These are phyloP conservation scores for Apolygus lucorum DNA, from an alignment of 1,140 invertebrate genomes.

Conservation along the genomic window DNA sequence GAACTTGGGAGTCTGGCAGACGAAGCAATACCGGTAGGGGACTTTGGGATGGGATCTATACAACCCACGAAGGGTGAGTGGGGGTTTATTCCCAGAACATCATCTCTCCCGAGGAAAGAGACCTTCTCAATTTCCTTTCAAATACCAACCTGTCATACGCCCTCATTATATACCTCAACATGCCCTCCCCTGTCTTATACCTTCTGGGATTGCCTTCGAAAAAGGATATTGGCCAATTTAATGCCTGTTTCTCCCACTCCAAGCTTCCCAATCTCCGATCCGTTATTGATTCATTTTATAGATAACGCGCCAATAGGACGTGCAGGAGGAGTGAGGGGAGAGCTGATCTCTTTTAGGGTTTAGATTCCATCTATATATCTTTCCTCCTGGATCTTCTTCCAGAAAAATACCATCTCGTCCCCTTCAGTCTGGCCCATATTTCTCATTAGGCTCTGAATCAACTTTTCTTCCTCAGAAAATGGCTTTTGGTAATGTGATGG, in stretches of 20 bases:
- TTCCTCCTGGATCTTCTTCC: too few relatives aligned
- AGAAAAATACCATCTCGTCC: too few relatives aligned
- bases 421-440: too few relatives aligned
- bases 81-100: slow-evolving; percentile 10
- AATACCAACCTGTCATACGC: slow-evolving; percentile 21
- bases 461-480: too few relatives aligned
- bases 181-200: slow-evolving; percentile 19
- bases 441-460: too few relatives aligned
- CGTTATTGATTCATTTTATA: slow-evolving; percentile 18
- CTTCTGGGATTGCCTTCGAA: slow-evolving; percentile 18
- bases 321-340: background rate
- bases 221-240: slow-evolving; percentile 24
- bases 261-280: background rate
- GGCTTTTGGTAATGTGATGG: too few relatives aligned
- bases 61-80: background rate
- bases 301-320: slow-evolving; percentile 2
- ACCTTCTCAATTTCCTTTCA: slow-evolving; percentile 21
- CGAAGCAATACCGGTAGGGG: too few relatives aligned
- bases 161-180: slow-evolving; percentile 22
- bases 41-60: background rate
- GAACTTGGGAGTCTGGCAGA: background rate
- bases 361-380: too few relatives aligned
- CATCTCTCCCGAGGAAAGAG: background rate
- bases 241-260: slow-evolving; percentile 1
- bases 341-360: slow-evolving; percentile 17